Conservation (phyloP, 2,113 vertebrate genomes). For the Cheirogaleus medius region DNA sequence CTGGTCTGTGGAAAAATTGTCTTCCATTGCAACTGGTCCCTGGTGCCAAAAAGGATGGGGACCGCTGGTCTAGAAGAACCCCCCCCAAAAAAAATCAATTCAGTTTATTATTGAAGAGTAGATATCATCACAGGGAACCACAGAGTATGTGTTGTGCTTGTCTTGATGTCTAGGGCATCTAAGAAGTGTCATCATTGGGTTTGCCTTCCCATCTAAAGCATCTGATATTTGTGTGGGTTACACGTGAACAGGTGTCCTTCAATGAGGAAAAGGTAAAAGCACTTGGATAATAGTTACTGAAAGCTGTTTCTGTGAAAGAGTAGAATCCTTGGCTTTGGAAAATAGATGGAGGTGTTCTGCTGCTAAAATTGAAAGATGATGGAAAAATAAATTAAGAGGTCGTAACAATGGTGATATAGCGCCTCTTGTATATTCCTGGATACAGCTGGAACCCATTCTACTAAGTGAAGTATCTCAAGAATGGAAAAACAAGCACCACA, state of each 20-base stretch:
- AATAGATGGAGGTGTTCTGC: not conserved
- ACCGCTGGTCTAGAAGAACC: not conserved
- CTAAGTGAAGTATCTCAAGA: too few relatives aligned
- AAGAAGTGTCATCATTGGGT: fast-evolving
- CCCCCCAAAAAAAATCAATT: not conserved
- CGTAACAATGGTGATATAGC: too few relatives aligned
- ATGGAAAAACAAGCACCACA: too few relatives aligned
- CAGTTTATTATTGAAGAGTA: not conserved
- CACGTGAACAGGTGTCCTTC: not conserved
- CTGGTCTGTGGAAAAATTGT: too few relatives aligned
- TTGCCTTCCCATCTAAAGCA: not conserved
- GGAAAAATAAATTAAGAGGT: not conserved
- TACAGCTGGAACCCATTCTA: too few relatives aligned
- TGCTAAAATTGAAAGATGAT: not conserved
- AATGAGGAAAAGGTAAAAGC: not conserved
- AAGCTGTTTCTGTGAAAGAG: not conserved
- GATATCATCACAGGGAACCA: not conserved
- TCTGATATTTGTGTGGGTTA: not conserved
- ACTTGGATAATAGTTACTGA: not conserved
- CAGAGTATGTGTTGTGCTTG: fast-evolving
- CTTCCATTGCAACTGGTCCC: too few relatives aligned
- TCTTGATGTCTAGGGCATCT: not conserved
- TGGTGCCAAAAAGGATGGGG: too few relatives aligned
- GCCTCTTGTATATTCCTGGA: too few relatives aligned
- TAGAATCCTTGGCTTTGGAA: not conserved